A percentile compares a stretch with the other conserved stretches of the same genome.
These are phyloP conservation scores for Synanthedon andrenaeformis DNA, from an alignment of 2,888 invertebrate species.

Conservation along the genomic window DNA sequence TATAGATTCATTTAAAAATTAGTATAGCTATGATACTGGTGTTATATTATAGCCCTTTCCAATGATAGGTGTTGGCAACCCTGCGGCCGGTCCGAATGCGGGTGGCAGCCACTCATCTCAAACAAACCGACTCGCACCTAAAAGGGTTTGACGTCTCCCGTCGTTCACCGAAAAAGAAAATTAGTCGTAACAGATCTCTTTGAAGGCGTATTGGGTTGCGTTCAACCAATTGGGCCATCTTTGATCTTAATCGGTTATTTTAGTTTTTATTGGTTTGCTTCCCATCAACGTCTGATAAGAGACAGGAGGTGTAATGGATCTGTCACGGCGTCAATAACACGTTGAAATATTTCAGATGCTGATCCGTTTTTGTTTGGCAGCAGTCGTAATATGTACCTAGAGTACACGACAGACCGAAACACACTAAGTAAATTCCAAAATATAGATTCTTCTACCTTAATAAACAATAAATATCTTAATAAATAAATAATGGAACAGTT, in stretches of 20 bases:
- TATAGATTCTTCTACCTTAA: too few species aligned
- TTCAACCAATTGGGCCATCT: slow-evolving; percentile 51
- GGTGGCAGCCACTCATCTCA: slow-evolving; percentile 34
- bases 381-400: not conserved
- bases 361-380: not conserved
- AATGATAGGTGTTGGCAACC: not conserved
- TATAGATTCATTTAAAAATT: too few species aligned
- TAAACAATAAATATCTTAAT: too few species aligned
- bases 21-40: too few species aligned
- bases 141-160: slow-evolving; percentile 51
- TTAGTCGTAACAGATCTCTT: slow-evolving; percentile 31
- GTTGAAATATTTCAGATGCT: slow-evolving; percentile 2
- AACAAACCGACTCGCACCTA: slow-evolving; percentile 27
- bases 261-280: not conserved
- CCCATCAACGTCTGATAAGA: slow-evolving; percentile 9
- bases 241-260: slow-evolving; percentile 33
- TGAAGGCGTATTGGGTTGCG: slow-evolving; percentile 39
- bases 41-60: too few species aligned
- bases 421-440: too few species aligned
- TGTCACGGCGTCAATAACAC: slow-evolving; percentile 5
- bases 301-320: slow-evolving; percentile 8
- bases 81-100: slow-evolving; percentile 23
- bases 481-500: too few species aligned
- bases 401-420: too few species aligned
- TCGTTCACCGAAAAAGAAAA: slow-evolving; percentile 43